Percentiles rank a stretch among this genome's conserved stretches.
Evolutionary conservation across 2,888 invertebrate species (phyloP).

Genomic region (Epiblema foenella): DNA sequence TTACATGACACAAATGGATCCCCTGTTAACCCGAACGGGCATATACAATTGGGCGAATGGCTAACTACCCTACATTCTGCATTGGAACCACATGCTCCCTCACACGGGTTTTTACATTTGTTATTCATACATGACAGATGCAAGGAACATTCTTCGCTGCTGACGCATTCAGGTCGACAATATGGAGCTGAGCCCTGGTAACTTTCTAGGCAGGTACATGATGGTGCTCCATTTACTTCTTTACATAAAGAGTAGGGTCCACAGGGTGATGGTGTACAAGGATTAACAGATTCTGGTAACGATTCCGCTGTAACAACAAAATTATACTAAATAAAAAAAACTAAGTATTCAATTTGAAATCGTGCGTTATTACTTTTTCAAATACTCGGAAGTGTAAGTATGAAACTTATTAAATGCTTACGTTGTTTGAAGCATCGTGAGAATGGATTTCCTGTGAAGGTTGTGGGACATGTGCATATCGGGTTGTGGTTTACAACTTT

Average conservation of each 20-base stretch:
- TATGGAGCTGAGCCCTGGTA: conserved; percentile 90
- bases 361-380: neutral
- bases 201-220: conserved; percentile 89
- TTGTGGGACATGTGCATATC: conserved; percentile 87
- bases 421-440: conserved; percentile 84
- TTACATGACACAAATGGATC: conserved; percentile 90
- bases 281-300: conserved; percentile 82
- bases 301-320: conserved; percentile 75
- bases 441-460: conserved; percentile 88
- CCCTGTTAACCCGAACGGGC: conserved; percentile 88
- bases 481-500: conserved; percentile 91
- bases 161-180: conserved; percentile 91
- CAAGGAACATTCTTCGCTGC: conserved; percentile 89
- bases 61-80: conserved; percentile 91
- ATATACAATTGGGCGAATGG: conserved; percentile 90
- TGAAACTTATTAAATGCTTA: conserved; percentile 62
- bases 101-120: conserved; percentile 91
- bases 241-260: conserved; percentile 91
- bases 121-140: conserved; percentile 90
- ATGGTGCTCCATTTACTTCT: conserved; percentile 87
- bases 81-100: conserved; percentile 88
- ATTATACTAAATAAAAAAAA: neutral
- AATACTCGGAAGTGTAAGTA: neutral
- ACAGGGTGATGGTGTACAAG: conserved; percentile 91
- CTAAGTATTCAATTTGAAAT: neutral